phyloP scores from a whole-genome alignment of 2,797 vertebrate genomes.

The Galagoides demidoff region DNA sequence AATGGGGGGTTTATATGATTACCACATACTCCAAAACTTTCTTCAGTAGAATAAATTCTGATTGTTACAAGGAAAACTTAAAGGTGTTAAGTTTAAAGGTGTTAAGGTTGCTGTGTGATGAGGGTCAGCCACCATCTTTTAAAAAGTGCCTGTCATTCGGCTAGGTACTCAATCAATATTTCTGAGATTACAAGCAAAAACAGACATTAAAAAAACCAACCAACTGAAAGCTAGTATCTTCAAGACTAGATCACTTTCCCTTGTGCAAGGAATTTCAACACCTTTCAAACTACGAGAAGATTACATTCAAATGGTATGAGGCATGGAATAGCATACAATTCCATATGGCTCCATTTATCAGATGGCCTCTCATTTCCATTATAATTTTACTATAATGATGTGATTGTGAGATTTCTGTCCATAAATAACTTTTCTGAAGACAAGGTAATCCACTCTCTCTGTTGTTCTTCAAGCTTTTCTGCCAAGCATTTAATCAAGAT shows the following conservation, averaged over 20 bases:
- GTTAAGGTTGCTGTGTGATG: not conserved
- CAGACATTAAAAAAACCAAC: not conserved
- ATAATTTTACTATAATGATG: constrained; percentile 14
- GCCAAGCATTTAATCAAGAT: constrained; percentile 93
- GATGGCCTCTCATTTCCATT: not conserved
- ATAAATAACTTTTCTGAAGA: constrained; percentile 83
- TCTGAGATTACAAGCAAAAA: constrained; percentile 12
- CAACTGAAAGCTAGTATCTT: not conserved
- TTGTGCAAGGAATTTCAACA: not conserved
- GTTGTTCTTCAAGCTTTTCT: constrained; percentile 91
- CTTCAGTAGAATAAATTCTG: not conserved
- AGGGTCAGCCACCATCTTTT: not conserved
- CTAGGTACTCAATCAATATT: not conserved
- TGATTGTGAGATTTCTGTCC: constrained; percentile 51
- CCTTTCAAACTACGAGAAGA: not conserved
- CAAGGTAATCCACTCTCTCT: constrained; percentile 84
- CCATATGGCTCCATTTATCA: not conserved
- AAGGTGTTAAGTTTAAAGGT: constrained; percentile 45
- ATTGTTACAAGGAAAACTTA: not conserved
- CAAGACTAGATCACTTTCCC: not conserved
- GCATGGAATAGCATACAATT: not conserved
- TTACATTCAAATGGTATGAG: not conserved
- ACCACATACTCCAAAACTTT: not conserved
- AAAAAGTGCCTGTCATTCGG: not conserved
- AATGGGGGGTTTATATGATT: not conserved